Evolutionary conservation across 2,888 invertebrate species (phyloP), one percentile per base, ranked within the genome.

Genomic region (Erebia aethiops): DNA sequence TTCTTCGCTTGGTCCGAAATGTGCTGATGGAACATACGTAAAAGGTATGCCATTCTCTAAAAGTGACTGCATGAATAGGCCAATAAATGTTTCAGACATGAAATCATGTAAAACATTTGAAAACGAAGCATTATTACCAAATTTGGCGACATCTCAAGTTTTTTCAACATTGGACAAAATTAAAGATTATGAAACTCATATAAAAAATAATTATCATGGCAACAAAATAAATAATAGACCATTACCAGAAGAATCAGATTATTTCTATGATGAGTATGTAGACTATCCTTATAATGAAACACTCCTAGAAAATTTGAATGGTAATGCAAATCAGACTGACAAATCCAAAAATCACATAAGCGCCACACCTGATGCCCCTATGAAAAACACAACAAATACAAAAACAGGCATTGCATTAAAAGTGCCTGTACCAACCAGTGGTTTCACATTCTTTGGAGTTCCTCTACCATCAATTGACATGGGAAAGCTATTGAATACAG

Each of bases 371-470:
- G 88, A 88, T 72, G 85, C 86, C 13, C 83, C 83, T 66, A 88
- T 86, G 76, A 89, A 88, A 75, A 91, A 89, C 72, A 79, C 78
- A 35, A 84, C 84, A 9, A 80, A 81, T 18, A 87, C 91, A 66
- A 90, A 90, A 75, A 89, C 80, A 61, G 69, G 85, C 18, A 84
- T 90, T 69, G 81, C 86, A 67, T 84, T 87, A 51, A 92, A 91
- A 60, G 93, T 95, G 0, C 94, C 95, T 49, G 92, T 94, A 0
- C 94, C 95, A 0, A 84, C 79, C 1, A 95, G 95, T 74, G 95
- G 96, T 1, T 97, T 97, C 77, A 97, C 97, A 14, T 97, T 98
- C 82, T 98, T 98, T 80, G 98, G 98, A 0, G 95, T 97, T 82
- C 97, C 98, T 0, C 83, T 98, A 71, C 96, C 97, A 1, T 94